Evolutionary conservation across 2,888 invertebrate species (phyloP).

Genomic region (Folsomia candida): DNA sequence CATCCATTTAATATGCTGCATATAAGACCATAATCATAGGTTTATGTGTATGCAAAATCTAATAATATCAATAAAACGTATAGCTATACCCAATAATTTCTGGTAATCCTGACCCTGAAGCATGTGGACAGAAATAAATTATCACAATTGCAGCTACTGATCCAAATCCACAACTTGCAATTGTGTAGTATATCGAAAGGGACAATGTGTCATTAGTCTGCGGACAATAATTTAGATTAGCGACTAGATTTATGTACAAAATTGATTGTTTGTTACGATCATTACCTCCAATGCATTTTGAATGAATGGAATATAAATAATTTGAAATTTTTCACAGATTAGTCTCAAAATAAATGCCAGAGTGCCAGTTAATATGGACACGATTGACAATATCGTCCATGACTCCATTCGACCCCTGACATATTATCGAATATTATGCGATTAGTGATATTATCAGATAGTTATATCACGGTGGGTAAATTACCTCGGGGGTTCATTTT

Average conservation of each 20-base stretch:
- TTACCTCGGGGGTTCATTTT: too few relatives aligned
- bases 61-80: too few relatives aligned
- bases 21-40: too few relatives aligned
- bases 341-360: conserved; percentile 54
- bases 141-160: conserved; percentile 39
- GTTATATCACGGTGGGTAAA: too few relatives aligned
- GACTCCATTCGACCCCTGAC: conserved; percentile 52
- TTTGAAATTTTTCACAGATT: conserved; percentile 43
- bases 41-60: too few relatives aligned
- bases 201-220: conserved; percentile 30
- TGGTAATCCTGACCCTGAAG: conserved; percentile 53
- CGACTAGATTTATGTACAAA: too few relatives aligned
- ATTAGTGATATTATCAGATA: not conserved
- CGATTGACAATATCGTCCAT: conserved; percentile 55
- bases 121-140: conserved; percentile 46
- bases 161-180: conserved; percentile 41
- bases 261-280: too few relatives aligned
- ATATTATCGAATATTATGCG: not conserved
- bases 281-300: conserved; percentile 35
- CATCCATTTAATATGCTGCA: conserved; percentile 55
- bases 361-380: conserved; percentile 53
- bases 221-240: not conserved
- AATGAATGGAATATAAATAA: conserved; percentile 45
- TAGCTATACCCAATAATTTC: conserved; percentile 56
- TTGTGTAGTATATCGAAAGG: conserved; percentile 42